Percentiles rank a stretch among this genome's conserved stretches.
Conservation (phyloP, 2,113 vertebrate genomes). For the Gymnocephalus cernua region DNA sequence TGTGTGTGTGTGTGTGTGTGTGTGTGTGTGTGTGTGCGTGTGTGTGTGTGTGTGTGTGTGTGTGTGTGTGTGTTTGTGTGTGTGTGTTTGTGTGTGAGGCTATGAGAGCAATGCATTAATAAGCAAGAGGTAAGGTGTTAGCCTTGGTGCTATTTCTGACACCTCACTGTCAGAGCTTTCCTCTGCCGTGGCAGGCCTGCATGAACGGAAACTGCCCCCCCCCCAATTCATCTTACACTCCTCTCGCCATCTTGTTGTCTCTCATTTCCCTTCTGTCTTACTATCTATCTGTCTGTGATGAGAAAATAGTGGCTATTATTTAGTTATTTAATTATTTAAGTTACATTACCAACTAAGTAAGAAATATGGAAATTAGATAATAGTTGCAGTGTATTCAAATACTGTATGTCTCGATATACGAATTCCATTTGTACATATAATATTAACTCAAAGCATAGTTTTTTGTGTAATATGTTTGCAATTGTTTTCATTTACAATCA, state of each 20-base stretch:
- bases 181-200: conserved; percentile 57
- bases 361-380: neutral
- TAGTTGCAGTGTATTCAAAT: too few species aligned
- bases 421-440: neutral
- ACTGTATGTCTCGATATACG: too few species aligned
- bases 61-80: neutral
- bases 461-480: neutral
- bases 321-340: too few species aligned
- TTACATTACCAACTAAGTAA: neutral
- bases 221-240: conserved; percentile 59
- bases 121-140: conserved; percentile 76
- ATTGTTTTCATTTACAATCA: neutral
- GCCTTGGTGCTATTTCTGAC: conserved; percentile 79
- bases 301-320: conserved; percentile 1
- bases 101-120: conserved; percentile 73
- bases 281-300: conserved; percentile 22
- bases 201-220: conserved; percentile 52
- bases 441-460: neutral
- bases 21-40: too few species aligned
- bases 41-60: too few species aligned
- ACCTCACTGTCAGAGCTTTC: conserved; percentile 69
- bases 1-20: conserved; percentile 3
- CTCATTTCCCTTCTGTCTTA: conserved; percentile 29
- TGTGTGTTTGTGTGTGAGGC: conserved; percentile 19
- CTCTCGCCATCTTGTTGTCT: conserved; percentile 28